Evolutionary conservation across 2,113 vertebrate species (phyloP).

Genomic region (Anthoscopus minutus): DNA sequence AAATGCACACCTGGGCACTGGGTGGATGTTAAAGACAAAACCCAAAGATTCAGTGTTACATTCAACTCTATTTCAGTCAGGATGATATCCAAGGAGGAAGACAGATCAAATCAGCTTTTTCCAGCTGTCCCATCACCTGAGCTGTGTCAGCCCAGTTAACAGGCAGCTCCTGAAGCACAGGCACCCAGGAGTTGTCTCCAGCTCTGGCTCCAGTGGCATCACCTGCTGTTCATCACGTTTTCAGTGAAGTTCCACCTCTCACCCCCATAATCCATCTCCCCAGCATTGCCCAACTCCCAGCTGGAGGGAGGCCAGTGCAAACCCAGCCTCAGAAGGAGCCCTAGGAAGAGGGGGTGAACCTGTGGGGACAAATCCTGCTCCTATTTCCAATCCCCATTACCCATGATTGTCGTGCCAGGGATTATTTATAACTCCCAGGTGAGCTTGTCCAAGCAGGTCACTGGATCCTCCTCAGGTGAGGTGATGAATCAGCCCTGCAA

Average conservation of each 20-base stretch:
- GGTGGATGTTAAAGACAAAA: neutral
- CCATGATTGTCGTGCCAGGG: neutral
- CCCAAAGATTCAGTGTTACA: neutral
- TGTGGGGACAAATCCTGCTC: conserved; percentile 24
- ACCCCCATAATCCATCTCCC: neutral
- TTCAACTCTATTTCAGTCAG: neutral
- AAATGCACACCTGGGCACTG: neutral
- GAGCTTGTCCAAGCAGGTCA: conserved; percentile 56
- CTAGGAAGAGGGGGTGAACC: neutral
- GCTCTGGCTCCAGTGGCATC: neutral
- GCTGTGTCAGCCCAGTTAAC: neutral
- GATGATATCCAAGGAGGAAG: neutral
- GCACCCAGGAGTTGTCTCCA: neutral
- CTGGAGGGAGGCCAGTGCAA: neutral
- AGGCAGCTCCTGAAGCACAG: neutral
- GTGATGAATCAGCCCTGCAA: conserved; percentile 37
- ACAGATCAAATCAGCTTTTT: neutral
- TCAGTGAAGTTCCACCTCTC: neutral
- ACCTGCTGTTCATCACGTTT: neutral
- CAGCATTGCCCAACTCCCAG: neutral
- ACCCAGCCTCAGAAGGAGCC: neutral
- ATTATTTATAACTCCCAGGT: neutral
- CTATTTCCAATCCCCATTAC: neutral
- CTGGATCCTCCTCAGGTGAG: neutral
- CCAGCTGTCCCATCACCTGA: neutral